Conservation (phyloP, 2,113 vertebrate genomes). For the Hippocampus comes region DNA sequence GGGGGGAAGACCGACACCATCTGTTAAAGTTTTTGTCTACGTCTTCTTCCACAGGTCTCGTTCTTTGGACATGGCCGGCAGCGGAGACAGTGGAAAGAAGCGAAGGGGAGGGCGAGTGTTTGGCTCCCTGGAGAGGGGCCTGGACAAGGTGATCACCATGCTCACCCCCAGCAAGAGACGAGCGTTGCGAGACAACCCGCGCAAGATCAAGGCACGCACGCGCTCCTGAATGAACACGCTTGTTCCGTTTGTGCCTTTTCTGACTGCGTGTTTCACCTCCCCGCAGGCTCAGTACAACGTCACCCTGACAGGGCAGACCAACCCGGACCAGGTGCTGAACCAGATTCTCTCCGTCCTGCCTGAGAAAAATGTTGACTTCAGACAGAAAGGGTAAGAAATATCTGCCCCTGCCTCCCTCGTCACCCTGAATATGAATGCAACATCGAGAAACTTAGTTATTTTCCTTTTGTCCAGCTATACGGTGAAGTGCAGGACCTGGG, state of each 20-base stretch:
- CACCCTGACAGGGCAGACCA: constrained; percentile 81
- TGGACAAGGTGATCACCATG: constrained; percentile 93
- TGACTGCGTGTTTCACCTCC: not conserved
- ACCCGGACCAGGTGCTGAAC: constrained; percentile 85
- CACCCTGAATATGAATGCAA: not conserved
- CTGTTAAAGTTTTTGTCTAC: not conserved
- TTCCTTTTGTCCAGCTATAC: constrained; percentile 74
- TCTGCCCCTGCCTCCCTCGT: not conserved
- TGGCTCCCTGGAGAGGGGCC: constrained; percentile 86
- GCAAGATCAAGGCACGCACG: constrained; percentile 80
- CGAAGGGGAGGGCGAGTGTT: constrained; percentile 84
- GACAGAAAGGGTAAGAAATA: constrained; percentile 86
- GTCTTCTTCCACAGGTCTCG: constrained; percentile 72
- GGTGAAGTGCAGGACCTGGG: constrained; percentile 84
- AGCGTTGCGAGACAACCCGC: constrained; percentile 74
- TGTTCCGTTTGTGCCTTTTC: not conserved
- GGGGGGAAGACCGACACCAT: not conserved
- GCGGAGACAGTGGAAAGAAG: constrained; percentile 79
- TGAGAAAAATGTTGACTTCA: constrained; percentile 82
- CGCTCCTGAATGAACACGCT: fast-evolving
- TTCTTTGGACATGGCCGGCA: constrained; percentile 79
- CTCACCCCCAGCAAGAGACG: constrained; percentile 86
- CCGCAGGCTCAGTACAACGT: constrained; percentile 88
- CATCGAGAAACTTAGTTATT: not conserved
- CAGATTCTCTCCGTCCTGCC: constrained; percentile 82